Conservation (phyloP, 2,888 invertebrate species). For the Cyclophora punctaria region DNA sequence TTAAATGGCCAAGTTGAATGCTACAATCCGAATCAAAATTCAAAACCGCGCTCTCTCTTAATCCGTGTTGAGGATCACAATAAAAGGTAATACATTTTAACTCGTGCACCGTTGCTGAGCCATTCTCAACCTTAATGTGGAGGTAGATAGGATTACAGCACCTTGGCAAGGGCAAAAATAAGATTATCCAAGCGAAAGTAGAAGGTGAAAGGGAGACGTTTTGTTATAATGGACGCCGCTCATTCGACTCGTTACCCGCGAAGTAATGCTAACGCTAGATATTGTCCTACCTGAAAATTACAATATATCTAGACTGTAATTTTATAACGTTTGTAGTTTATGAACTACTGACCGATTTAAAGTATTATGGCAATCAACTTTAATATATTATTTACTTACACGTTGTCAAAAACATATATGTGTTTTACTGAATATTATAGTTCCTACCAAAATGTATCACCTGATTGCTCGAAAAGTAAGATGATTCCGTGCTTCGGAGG, state of each 20-base stretch:
- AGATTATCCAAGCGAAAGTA: constrained; percentile 75
- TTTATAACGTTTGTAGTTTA: neutral
- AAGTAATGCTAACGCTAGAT: constrained; percentile 13
- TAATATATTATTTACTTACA: no score
- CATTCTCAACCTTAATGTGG: constrained; percentile 44
- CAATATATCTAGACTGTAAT: no score
- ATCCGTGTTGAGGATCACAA: constrained; percentile 75
- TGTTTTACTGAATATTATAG: no score
- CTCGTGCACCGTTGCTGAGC: constrained; percentile 34
- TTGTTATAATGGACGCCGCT: constrained; percentile 45
- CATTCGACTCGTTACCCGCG: constrained; percentile 18
- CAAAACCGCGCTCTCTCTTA: constrained; percentile 75
- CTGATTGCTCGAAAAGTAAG: no score
- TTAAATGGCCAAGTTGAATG: constrained; percentile 52
- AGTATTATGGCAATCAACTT: no score
- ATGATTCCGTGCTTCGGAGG: no score
- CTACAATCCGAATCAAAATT: constrained; percentile 74
- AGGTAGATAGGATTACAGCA: constrained; percentile 36
- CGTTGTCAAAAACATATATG: no score
- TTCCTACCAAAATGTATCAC: no score
- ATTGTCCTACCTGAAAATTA: no score
- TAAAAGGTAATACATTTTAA: constrained; percentile 76
- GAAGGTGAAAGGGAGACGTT: constrained; percentile 75
- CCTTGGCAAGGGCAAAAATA: constrained; percentile 50
- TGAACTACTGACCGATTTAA: no score